Evolutionary conservation across 2,888 invertebrate genomes (phyloP).

Genomic region (Lycia hirtaria): DNA sequence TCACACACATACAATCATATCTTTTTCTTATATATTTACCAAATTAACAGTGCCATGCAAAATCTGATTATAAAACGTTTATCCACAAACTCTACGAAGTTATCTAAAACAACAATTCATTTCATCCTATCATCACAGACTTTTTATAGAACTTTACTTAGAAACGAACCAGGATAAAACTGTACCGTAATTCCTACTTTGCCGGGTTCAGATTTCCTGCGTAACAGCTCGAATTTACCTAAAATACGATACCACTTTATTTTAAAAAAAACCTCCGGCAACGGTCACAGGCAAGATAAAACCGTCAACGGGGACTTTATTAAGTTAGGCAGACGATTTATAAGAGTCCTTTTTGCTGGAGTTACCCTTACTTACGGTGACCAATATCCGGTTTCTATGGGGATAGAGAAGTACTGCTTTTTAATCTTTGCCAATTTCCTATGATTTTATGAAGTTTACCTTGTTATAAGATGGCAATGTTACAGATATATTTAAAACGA

Average conservation of each 20-base stretch:
- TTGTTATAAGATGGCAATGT: neutral
- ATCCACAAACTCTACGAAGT: no score
- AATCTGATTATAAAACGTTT: no score
- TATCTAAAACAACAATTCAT: neutral
- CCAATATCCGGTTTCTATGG: slow-evolving; percentile 29
- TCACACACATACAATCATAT: no score
- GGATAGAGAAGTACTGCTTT: slow-evolving; percentile 6
- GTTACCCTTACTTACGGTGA: slow-evolving; percentile 60
- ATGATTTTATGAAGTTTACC: slow-evolving; percentile 10
- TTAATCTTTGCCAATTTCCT: slow-evolving; percentile 7
- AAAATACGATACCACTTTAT: slow-evolving; percentile 58
- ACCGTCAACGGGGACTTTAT: slow-evolving; percentile 76
- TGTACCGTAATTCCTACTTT: slow-evolving; percentile 23
- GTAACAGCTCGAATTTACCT: slow-evolving; percentile 34
- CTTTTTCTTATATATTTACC: no score
- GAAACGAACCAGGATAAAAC: slow-evolving; percentile 9
- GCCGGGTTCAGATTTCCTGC: slow-evolving; percentile 26
- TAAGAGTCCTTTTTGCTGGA: slow-evolving; percentile 72
- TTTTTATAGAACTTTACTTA: neutral
- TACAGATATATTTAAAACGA: neutral
- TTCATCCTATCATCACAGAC: neutral
- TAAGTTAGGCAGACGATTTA: slow-evolving; percentile 78
- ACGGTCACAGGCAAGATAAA: slow-evolving; percentile 70
- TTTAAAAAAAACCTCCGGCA: slow-evolving; percentile 64
- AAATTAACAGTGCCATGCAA: no score